Evolutionary conservation across 2,888 invertebrate species (phyloP).

Genomic region (Dasysyrphus tricinctus): DNA sequence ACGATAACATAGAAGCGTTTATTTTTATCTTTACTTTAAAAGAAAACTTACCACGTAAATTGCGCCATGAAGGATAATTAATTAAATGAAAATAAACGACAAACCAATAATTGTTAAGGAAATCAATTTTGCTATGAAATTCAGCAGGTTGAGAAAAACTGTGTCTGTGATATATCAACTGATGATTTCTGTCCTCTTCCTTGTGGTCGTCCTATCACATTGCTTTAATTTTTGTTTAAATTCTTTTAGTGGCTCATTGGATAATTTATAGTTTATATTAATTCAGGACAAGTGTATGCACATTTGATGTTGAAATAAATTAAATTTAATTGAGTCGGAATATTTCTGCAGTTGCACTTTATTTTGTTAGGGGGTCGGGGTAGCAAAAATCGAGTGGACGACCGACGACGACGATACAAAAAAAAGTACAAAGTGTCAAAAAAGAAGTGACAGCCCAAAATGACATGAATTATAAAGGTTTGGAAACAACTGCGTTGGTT

Average conservation of each 20-base stretch:
- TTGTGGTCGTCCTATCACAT: constrained; percentile 61
- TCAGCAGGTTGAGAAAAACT: constrained; percentile 50
- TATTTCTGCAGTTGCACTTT: constrained; percentile 57
- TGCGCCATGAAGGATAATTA: constrained; percentile 63
- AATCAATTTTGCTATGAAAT: constrained; percentile 44
- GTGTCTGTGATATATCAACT: constrained; percentile 54
- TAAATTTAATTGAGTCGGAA: constrained; percentile 62
- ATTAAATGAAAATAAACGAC: constrained; percentile 43
- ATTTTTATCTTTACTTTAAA: constrained; percentile 18
- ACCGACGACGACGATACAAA: constrained; percentile 37
- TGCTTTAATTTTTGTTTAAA: constrained; percentile 42
- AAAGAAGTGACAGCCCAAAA: constrained; percentile 1
- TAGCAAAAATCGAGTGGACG: constrained; percentile 47
- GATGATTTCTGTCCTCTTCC: constrained; percentile 60
- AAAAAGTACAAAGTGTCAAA: constrained; percentile 58
- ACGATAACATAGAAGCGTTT: constrained; percentile 2
- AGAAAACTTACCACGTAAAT: constrained; percentile 67
- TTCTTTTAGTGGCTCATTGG: constrained; percentile 18
- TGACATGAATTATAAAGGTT: constrained; percentile 39
- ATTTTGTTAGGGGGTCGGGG: constrained; percentile 60
- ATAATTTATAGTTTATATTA: constrained; percentile 13
- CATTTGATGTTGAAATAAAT: constrained; percentile 43
- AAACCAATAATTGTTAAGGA: constrained; percentile 39
- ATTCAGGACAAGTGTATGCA: constrained; percentile 27
- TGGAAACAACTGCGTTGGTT: background rate